A percentile compares a stretch with the other conserved stretches of the same genome.
Evolutionary conservation across 2,888 invertebrate genomes (phyloP).

Genomic region (Ommatoiulus sabulosus): DNA sequence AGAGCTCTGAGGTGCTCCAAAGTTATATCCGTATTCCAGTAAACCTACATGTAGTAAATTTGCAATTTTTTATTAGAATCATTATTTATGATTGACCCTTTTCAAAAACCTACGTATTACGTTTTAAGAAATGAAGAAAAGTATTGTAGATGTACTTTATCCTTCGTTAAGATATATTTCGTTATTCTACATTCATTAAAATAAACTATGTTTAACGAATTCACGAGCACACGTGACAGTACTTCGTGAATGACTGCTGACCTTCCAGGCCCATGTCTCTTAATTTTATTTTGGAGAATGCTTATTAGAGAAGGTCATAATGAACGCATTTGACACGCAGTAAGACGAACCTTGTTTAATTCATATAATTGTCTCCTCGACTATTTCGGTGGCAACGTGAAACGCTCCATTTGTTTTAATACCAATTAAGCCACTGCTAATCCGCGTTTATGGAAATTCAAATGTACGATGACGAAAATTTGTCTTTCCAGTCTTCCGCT

Average conservation of each 20-base stretch:
- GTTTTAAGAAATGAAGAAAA: too few species aligned
- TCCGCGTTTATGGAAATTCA: slow-evolving; percentile 25
- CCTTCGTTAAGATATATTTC: background rate
- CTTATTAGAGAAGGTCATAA: background rate
- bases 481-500: background rate
- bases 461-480: slow-evolving; percentile 21
- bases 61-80: too few species aligned
- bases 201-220: background rate
- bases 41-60: too few species aligned
- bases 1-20: too few species aligned
- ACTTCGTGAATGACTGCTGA: background rate
- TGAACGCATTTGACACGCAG: background rate
- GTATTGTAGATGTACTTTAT: too few species aligned
- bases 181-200: too few species aligned
- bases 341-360: slow-evolving; percentile 9
- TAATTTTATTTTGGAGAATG: background rate
- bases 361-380: slow-evolving; percentile 9
- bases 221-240: background rate
- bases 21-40: too few species aligned
- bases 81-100: too few species aligned
- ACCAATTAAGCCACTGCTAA: slow-evolving; percentile 33
- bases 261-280: background rate
- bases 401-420: slow-evolving; percentile 43
- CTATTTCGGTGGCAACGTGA: background rate
- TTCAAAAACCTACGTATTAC: too few species aligned